phyloP scores from a whole-genome alignment of 2,113 vertebrate species.

The Gavialis gangeticus region DNA sequence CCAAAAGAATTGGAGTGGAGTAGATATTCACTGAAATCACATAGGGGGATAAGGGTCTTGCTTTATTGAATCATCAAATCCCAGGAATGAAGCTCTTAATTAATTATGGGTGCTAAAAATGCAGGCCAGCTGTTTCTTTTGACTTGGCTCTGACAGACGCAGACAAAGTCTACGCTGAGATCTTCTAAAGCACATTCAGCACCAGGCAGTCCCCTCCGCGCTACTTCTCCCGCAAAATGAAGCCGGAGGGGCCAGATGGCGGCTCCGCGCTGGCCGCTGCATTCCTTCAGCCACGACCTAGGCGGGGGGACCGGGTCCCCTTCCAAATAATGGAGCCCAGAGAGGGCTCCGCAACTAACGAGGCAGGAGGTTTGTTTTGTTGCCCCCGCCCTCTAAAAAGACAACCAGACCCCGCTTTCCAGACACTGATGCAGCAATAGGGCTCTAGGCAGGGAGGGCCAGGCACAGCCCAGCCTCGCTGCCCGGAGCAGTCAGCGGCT shows the following conservation, averaged over 20 bases:
- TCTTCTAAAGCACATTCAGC: constrained; percentile 66
- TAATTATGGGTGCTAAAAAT: constrained; percentile 89
- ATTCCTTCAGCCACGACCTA: constrained; percentile 64
- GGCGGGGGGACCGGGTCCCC: background rate
- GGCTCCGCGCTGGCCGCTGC: background rate
- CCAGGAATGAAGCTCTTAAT: constrained; percentile 85
- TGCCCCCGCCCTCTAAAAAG: too few species aligned
- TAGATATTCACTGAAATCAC: constrained; percentile 78
- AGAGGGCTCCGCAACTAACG: too few species aligned
- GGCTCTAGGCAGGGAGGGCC: background rate
- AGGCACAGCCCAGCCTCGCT: background rate
- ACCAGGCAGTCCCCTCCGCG: constrained; percentile 68
- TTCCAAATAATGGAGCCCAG: too few species aligned
- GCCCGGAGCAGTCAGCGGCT: background rate
- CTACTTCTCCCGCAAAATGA: constrained; percentile 62
- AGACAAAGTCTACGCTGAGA: constrained; percentile 69
- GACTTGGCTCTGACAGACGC: constrained; percentile 71
- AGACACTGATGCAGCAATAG: background rate
- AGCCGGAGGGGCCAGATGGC: constrained; percentile 73
- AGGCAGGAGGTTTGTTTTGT: too few species aligned
- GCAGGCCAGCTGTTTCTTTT: constrained; percentile 85
- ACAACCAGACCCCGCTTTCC: too few species aligned
- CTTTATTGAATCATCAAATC: constrained; percentile 88
- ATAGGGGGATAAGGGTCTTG: constrained; percentile 78
- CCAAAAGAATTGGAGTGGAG: constrained; percentile 77